Percentiles rank a stretch among this genome's conserved stretches.
Conservation (phyloP, 1,140 invertebrate species). For the Dendrolimus punctatus region DNA sequence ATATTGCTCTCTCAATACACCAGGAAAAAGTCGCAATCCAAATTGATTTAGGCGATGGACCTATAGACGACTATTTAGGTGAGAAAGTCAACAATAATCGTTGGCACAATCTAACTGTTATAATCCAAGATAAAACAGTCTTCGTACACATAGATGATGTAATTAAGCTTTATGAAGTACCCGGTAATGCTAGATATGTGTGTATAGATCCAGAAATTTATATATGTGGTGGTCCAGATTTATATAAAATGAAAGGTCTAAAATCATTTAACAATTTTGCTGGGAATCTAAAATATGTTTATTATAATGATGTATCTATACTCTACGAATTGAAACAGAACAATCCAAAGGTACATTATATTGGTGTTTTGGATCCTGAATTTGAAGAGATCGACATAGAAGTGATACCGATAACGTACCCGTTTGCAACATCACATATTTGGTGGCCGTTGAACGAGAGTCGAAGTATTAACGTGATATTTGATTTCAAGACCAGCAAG, state of each 20-base stretch:
- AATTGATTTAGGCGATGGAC: constrained; percentile 87
- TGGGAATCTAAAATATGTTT: constrained; percentile 92
- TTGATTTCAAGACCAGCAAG: constrained; percentile 91
- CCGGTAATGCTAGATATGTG: constrained; percentile 81
- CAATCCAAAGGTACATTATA: constrained; percentile 88
- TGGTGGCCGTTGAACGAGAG: constrained; percentile 84
- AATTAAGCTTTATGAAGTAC: constrained; percentile 78
- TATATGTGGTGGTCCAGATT: constrained; percentile 87
- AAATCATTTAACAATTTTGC: constrained; percentile 84
- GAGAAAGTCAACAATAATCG: constrained; percentile 79
- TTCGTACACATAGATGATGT: constrained; percentile 83
- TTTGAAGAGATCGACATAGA: constrained; percentile 88
- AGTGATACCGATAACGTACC: constrained; percentile 93
- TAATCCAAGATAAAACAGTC: constrained; percentile 82
- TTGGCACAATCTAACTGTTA: constrained; percentile 93
- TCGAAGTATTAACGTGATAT: constrained; percentile 83
- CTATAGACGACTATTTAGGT: constrained; percentile 79
- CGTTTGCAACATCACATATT: constrained; percentile 90
- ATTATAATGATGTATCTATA: constrained; percentile 93
- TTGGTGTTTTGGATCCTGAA: constrained; percentile 85
- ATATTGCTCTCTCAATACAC: constrained; percentile 86
- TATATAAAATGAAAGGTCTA: constrained; percentile 83
- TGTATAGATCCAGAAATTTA: constrained; percentile 95
- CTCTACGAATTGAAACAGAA: constrained; percentile 88
- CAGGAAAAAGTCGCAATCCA: constrained; percentile 85